These are phyloP conservation scores for Pelecanoides urinatrix DNA, from an alignment of 2,113 vertebrate genomes.

Conservation along the genomic window DNA sequence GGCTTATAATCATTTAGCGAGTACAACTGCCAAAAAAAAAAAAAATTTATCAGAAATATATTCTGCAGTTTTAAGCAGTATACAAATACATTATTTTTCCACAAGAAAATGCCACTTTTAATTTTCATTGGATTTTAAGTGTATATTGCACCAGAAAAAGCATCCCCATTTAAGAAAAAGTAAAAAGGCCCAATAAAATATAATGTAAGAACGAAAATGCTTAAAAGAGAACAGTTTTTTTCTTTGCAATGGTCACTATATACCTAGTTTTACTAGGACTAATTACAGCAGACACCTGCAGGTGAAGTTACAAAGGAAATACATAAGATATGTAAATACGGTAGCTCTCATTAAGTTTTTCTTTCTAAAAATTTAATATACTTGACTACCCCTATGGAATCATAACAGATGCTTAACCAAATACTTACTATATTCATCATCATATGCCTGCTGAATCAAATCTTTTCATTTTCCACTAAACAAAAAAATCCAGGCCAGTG, in stretches of 20 bases:
- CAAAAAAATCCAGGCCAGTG: neutral
- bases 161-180: neutral
- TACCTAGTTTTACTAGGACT: neutral
- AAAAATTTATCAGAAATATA: neutral
- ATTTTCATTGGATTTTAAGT: neutral
- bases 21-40: conserved; percentile 83
- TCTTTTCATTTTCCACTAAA: neutral
- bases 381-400: neutral
- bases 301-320: neutral
- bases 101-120: neutral
- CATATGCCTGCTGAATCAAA: neutral
- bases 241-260: neutral
- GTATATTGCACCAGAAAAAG: neutral
- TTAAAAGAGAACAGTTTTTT: neutral
- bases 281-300: neutral
- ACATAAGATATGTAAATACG: rapidly evolving
- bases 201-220: neutral
- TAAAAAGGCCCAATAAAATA: neutral
- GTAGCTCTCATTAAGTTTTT: neutral
- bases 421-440: neutral
- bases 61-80: neutral
- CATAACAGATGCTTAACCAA: neutral
- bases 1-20: conserved; percentile 99
- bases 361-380: neutral
- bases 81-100: neutral